phyloP scores from a whole-genome alignment of 2,797 vertebrate genomes.

The Takifugu ocellatus region DNA sequence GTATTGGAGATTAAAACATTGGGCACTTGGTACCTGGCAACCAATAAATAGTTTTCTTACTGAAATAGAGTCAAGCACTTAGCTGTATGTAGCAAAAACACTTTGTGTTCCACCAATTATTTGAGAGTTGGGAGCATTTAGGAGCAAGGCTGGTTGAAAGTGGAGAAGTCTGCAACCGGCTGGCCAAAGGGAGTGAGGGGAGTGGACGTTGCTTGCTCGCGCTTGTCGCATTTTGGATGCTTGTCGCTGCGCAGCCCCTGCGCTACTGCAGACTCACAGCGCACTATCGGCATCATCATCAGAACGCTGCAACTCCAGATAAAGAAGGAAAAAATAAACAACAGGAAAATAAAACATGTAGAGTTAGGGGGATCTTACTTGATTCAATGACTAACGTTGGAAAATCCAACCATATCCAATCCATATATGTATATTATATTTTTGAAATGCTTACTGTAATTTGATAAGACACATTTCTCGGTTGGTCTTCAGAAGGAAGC shows the following conservation, averaged over 20 bases:
- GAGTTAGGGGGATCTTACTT: slow-evolving; percentile 99
- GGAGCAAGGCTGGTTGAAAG: slow-evolving; percentile 71
- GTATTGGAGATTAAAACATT: slow-evolving; percentile 2
- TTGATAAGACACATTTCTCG: slow-evolving; percentile 80
- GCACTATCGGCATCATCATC: slow-evolving; percentile 92
- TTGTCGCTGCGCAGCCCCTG: slow-evolving; percentile 98
- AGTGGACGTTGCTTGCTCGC: slow-evolving; percentile 62
- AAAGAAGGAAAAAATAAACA: slow-evolving; percentile 95
- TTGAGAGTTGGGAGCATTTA: slow-evolving; percentile 37
- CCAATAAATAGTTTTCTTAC: not conserved
- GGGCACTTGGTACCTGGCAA: slow-evolving; percentile 10
- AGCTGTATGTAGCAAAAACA: not conserved
- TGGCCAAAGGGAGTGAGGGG: slow-evolving; percentile 61
- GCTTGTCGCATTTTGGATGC: slow-evolving; percentile 65
- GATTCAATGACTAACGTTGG: slow-evolving; percentile 70
- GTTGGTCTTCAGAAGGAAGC: slow-evolving; percentile 86
- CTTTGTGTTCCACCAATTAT: slow-evolving; percentile 31
- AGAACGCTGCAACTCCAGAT: slow-evolving; percentile 98
- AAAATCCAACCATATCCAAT: slow-evolving; percentile 74
- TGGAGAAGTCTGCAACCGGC: slow-evolving; percentile 84
- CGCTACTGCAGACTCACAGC: slow-evolving; percentile 99
- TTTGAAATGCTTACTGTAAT: slow-evolving; percentile 62
- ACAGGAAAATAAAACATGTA: slow-evolving; percentile 88
- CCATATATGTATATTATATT: slow-evolving; percentile 31
- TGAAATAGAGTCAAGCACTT: not conserved